Evolutionary conservation across 92 coral and sea anemone species (phyloP).

Genomic region (Desmophyllum pertusum): DNA sequence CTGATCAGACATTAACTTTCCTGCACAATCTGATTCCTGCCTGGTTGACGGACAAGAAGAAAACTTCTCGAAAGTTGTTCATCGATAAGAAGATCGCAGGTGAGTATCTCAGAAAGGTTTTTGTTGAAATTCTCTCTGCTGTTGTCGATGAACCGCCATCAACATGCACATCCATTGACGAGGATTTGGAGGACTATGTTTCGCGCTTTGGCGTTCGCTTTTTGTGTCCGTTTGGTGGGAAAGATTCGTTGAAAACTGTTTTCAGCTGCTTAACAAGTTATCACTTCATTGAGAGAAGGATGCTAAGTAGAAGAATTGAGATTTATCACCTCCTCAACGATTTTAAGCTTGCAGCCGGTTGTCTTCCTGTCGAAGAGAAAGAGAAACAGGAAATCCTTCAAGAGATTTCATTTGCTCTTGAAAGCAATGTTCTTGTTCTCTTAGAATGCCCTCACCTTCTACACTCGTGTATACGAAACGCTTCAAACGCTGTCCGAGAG

Average conservation of each 20-base stretch:
- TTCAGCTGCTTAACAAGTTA: constrained; percentile 32
- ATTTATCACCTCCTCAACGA: neutral
- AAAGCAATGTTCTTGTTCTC: neutral
- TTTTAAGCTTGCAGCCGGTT: neutral
- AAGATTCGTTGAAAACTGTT: neutral
- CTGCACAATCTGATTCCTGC: constrained; percentile 30
- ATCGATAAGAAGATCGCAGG: constrained; percentile 20
- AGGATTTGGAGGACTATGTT: constrained; percentile 17
- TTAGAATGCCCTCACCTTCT: constrained; percentile 15
- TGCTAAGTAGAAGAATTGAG: neutral
- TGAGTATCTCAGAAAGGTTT: constrained; percentile 19
- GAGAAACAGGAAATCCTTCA: neutral
- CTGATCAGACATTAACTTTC: neutral
- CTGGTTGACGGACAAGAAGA: neutral
- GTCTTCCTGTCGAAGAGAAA: neutral
- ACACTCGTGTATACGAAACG: neutral
- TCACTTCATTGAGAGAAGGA: constrained; percentile 16
- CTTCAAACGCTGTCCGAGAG: neutral
- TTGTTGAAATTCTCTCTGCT: neutral
- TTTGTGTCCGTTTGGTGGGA: neutral
- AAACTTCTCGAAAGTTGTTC: constrained; percentile 17
- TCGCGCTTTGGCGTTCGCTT: neutral
- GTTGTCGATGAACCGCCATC: neutral
- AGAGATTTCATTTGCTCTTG: neutral
- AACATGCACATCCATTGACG: too few species aligned